Percentiles rank a stretch among this genome's conserved stretches.
Evolutionary conservation across 1,140 invertebrate genomes (phyloP).

Genomic region (Drosophila rhopaloa): DNA sequence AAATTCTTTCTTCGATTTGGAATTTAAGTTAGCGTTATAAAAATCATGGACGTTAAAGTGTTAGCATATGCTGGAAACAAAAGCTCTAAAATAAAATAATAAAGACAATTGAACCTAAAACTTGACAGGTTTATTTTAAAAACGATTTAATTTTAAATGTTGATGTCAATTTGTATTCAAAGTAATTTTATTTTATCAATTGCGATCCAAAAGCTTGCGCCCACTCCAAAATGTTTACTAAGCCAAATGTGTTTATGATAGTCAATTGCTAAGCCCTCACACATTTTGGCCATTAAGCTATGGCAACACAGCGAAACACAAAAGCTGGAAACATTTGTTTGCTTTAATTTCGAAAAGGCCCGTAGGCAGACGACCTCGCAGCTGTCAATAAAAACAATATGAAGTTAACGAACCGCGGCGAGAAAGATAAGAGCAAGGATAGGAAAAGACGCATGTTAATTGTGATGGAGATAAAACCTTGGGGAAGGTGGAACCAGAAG

Average conservation of each 20-base stretch:
- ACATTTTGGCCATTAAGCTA: constrained; percentile 12
- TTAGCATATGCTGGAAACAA: no score
- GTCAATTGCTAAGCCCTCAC: constrained; percentile 8
- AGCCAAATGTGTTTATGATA: constrained; percentile 3
- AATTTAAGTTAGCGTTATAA: no score
- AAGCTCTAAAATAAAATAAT: no score
- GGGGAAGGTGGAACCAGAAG: not conserved
- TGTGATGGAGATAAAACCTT: not conserved
- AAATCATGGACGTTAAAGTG: no score
- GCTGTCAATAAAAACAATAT: constrained; percentile 64
- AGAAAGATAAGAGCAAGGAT: constrained; percentile 39
- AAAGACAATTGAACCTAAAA: no score
- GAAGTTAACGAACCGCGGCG: constrained; percentile 50
- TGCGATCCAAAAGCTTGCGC: not conserved
- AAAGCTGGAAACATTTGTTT: constrained; percentile 44
- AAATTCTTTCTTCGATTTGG: no score
- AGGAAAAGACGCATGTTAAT: constrained; percentile 19
- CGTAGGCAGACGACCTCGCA: constrained; percentile 13
- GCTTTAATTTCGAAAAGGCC: constrained; percentile 59
- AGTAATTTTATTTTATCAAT: not conserved
- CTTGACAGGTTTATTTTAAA: not conserved
- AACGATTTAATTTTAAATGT: not conserved
- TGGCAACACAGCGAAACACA: constrained; percentile 17
- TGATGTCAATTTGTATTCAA: not conserved
- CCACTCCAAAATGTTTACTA: not conserved